phyloP scores from a whole-genome alignment of 2,888 invertebrate genomes.

The Apotomis turbidana region DNA sequence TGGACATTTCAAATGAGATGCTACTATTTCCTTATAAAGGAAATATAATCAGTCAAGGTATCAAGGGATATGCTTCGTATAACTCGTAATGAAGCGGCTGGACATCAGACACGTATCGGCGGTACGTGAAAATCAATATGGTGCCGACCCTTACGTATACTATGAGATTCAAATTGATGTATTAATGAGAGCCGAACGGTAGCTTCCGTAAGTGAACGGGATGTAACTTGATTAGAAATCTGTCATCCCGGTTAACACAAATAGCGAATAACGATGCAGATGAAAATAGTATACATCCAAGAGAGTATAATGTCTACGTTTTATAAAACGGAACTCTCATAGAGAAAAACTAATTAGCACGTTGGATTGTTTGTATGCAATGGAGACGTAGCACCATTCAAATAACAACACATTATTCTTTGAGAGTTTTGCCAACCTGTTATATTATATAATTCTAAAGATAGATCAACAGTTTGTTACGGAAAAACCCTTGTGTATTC shows the following conservation, averaged over 20 bases:
- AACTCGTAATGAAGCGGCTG: conserved; percentile 35
- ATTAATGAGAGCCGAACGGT: conserved; percentile 18
- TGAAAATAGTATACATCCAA: too few species aligned
- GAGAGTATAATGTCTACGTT: too few species aligned
- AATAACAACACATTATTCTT: too few species aligned
- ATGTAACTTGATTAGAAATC: not conserved
- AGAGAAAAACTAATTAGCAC: too few species aligned
- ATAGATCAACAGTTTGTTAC: too few species aligned
- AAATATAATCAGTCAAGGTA: not conserved
- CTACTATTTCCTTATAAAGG: not conserved
- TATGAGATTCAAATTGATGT: conserved; percentile 45
- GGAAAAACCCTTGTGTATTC: too few species aligned
- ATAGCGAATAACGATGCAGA: too few species aligned
- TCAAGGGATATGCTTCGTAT: not conserved
- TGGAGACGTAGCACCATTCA: too few species aligned
- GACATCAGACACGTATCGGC: conserved; percentile 47
- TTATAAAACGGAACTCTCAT: too few species aligned
- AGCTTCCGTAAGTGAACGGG: conserved; percentile 1
- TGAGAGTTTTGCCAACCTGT: too few species aligned
- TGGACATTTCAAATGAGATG: not conserved
- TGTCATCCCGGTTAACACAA: not conserved
- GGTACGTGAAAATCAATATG: conserved; percentile 56
- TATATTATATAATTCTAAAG: too few species aligned
- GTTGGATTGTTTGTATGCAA: too few species aligned
- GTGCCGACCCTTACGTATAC: conserved; percentile 37